Base-by-base conservation (phyloP, 2,888 invertebrate species). In the Tetranychus piercei region DNA sequence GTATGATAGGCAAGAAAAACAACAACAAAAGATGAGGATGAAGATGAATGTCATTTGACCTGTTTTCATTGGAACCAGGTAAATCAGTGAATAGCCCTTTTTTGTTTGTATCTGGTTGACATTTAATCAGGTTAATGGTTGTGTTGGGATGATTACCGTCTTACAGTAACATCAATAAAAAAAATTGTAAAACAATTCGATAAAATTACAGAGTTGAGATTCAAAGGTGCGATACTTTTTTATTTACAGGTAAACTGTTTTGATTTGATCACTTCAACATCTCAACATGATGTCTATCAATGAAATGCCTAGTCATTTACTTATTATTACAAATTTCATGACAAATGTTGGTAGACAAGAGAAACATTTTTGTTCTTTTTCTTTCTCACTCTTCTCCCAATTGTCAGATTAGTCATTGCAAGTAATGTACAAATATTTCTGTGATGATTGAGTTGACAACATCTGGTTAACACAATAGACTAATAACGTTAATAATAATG, bases 101-200 rank as follows among this genome's bases (percentile, higher is more conserved):
- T 8, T 55, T 45, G 45, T 7, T 55, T 34, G 34, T 34, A 34
- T 34, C 34, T 34, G 34, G 55, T 15, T 55, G 55, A 55, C 55
- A 55, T 55, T 55, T 55, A 55, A 55, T 55, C 55, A 55, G 55
- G 55, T 55, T 55, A 55, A 55, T 55, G 55, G 55, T 55, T 45
- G 5, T 15, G 15, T 45, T 55, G 55, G 0, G 15, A 55, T 55
- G 55, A 55, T 55, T 55, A 55, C 15, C 55, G 1, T 55, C 55
- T 55, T 55, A 55, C 34, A 34, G 34, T 34, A 34, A 34, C 34
- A 34, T 34, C 34, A 34, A 34, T 34, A 34, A 34, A 34, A 23
- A 34, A 34, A 34, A 34, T 34, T 34, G 34, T 34, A 34, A 34
- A 34, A 34, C 34, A 34, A 34, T 34, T 34, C 5, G 3, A 34